Evolutionary conservation across 2,113 vertebrate genomes (phyloP), one percentile per base, ranked within the genome.

Genomic region (Burhinus bistriatus): DNA sequence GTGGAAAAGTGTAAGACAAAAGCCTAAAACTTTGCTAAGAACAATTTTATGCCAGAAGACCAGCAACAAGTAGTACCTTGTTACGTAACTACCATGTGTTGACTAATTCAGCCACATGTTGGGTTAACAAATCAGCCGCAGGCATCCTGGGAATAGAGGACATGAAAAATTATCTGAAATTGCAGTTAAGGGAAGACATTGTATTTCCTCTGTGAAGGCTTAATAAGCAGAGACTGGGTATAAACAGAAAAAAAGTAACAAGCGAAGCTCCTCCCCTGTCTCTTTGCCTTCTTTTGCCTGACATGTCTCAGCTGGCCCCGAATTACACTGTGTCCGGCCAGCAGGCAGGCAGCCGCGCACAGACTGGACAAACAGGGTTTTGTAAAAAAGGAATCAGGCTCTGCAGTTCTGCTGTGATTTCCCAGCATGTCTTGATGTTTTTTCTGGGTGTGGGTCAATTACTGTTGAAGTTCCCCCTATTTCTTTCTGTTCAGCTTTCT

Each of bases 251-350:
- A 66, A 77, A 38, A 30, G 26, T 69, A 57, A 40, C 9, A 12
- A 66, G 36, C 1, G 10, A 87, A 80, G 69, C 95, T 91, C 93
- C 96, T 96, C 90, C 91, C 90, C 51, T 49, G 90, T 88, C 93
- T 94, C 82, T 59, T 18, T 92, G 79, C 78, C 82, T 91, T 81
- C 93, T 96, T 97, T 94, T 96, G 66, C 85, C 88, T 92, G 94
- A 97, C 96, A 69, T 91, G 95, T 84, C 86, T 97, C 96, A 96
- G 95, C 97, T 97, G 96, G 96, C 95, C 83, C 81, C 1, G 29
- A 51, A 26, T 72, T 70, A 20, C 5, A 2, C 79, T 3, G 9
- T 66, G 94, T 81, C 95, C 11, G 6, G 95, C 96, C 94, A 95
- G 95, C 84, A 66, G 93, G 92, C 96, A 87, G 89, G 47, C 91